A percentile compares a stretch with the other conserved stretches of the same genome.
These are phyloP conservation scores for Tetraodon nigroviridis DNA, from an alignment of 2,113 vertebrate species.

Conservation along the genomic window DNA sequence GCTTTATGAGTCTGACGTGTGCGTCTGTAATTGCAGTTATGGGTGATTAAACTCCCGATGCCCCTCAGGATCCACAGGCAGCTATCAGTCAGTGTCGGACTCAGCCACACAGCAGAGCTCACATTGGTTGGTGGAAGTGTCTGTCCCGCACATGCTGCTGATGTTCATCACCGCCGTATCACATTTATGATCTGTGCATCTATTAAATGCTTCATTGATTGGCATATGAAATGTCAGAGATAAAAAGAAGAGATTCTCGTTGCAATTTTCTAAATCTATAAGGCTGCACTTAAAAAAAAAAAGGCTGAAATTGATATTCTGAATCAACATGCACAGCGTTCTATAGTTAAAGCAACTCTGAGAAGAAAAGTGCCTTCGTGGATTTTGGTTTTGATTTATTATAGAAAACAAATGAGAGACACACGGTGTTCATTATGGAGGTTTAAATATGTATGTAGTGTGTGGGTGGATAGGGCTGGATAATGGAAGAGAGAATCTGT, in stretches of 20 bases:
- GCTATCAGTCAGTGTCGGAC: conserved; percentile 69
- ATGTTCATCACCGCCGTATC: conserved; percentile 2
- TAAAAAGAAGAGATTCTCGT: background rate
- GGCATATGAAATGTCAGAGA: background rate
- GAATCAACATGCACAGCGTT: background rate
- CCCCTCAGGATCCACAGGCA: conserved; percentile 71
- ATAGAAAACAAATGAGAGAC: conserved; percentile 1
- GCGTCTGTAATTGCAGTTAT: conserved; percentile 79
- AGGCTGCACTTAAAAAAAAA: background rate
- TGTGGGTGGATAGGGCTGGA: conserved; percentile 29
- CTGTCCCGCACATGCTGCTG: conserved; percentile 22
- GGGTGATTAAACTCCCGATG: conserved; percentile 82
- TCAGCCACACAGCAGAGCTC: conserved; percentile 31
- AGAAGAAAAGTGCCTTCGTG: background rate
- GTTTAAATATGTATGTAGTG: conserved; percentile 18
- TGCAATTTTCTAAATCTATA: background rate
- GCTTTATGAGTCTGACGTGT: conserved; percentile 78
- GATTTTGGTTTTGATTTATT: background rate
- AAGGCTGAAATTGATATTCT: background rate
- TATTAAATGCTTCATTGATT: conserved; percentile 3
- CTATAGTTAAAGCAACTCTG: too few relatives aligned
- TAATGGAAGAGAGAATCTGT: conserved; percentile 17
- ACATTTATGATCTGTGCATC: background rate
- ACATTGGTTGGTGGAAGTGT: conserved; percentile 35
- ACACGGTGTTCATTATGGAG: conserved; percentile 23